phyloP scores from a whole-genome alignment of 2,113 vertebrate species.

The Ammodytes marinus region DNA sequence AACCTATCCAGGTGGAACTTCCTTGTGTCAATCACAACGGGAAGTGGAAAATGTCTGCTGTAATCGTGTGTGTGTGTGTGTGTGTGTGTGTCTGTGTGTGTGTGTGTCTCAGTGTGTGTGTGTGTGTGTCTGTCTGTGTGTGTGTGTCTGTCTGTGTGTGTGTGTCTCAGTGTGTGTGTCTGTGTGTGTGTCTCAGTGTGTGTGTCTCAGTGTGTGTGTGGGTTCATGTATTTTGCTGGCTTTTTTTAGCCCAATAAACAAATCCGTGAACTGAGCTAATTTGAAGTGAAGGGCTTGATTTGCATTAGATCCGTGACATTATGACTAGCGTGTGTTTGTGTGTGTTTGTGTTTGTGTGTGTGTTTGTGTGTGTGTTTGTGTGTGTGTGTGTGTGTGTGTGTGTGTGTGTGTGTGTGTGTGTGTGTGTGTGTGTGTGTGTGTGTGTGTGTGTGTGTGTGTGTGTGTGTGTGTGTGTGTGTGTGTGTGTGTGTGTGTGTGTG shows the following conservation, averaged over 20 bases:
- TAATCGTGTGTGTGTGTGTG: constrained; percentile 35
- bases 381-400: constrained; percentile 5
- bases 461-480: constrained; percentile 17
- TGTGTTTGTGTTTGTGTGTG: constrained; percentile 15
- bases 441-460: constrained; percentile 1
- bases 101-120: neutral
- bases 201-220: neutral
- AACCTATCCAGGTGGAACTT: constrained; percentile 61
- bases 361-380: neutral
- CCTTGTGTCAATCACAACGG: constrained; percentile 48
- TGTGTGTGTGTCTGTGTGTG: neutral
- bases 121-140: neutral
- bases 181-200: too few species aligned
- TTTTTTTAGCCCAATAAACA: neutral
- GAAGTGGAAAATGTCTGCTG: constrained; percentile 34
- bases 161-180: too few species aligned
- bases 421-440: neutral
- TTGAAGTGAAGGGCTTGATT: constrained; percentile 26
- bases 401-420: neutral
- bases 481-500: neutral
- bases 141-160: too few species aligned
- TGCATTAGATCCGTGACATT: neutral
- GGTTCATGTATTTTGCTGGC: neutral
- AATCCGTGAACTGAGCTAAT: constrained; percentile 13
- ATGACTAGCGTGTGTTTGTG: neutral